phyloP scores from a whole-genome alignment of 2,113 vertebrate species.

The Nycticebus coucang region DNA sequence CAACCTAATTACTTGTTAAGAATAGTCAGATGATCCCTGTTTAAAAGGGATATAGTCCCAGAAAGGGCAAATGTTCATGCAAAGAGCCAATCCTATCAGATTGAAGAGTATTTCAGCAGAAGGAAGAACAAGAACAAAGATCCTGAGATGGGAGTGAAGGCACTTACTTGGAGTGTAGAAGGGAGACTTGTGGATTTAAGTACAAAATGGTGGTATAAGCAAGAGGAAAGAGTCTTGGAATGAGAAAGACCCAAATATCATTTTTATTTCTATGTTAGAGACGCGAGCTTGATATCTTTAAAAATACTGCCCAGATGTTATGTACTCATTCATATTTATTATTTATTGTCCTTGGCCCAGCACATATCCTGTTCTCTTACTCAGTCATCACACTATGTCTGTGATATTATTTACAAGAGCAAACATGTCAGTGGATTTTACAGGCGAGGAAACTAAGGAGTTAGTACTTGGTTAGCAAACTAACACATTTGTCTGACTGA shows the following conservation, averaged over 20 bases:
- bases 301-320: background rate
- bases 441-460: background rate
- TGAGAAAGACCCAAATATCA: background rate
- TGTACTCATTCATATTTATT: background rate
- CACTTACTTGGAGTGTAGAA: background rate
- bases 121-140: background rate
- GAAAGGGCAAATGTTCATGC: background rate
- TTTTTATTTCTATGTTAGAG: background rate
- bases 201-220: background rate
- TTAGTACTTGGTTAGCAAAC: background rate
- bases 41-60: background rate
- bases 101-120: background rate
- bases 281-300: background rate
- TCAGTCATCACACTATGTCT: background rate
- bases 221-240: background rate
- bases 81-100: background rate
- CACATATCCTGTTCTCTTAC: background rate
- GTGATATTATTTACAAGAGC: background rate
- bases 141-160: background rate
- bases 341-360: background rate
- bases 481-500: background rate
- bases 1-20: background rate
- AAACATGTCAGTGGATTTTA: background rate
- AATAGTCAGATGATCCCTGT: background rate
- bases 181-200: background rate